These are phyloP conservation scores for Lepilemur septentrionalis DNA, from an alignment of 2,797 vertebrate species.

Conservation along the genomic window DNA sequence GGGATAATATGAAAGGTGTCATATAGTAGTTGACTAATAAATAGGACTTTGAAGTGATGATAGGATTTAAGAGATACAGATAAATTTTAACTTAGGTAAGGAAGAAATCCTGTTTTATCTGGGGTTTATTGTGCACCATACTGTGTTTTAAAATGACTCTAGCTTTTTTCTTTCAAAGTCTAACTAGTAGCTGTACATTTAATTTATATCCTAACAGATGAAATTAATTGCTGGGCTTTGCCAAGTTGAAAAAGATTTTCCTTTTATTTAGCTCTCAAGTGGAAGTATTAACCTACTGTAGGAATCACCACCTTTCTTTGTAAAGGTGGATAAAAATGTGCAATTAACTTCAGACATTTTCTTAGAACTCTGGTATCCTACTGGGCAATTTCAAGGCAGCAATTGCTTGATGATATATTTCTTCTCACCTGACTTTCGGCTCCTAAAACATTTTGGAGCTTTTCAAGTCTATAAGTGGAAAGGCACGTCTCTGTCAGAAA, in stretches of 20 bases:
- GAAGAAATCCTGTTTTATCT: neutral
- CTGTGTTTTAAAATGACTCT: slow-evolving; percentile 12
- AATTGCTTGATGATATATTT: slow-evolving; percentile 74
- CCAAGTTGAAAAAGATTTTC: slow-evolving; percentile 67
- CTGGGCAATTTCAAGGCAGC: slow-evolving; percentile 64
- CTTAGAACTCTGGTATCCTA: slow-evolving; percentile 73
- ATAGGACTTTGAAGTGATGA: neutral
- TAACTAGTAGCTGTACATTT: slow-evolving; percentile 31
- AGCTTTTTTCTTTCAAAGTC: slow-evolving; percentile 56
- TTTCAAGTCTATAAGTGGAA: slow-evolving; percentile 76
- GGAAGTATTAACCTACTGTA: slow-evolving; percentile 62
- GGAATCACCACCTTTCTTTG: slow-evolving; percentile 58
- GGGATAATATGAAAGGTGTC: neutral
- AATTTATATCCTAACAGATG: slow-evolving; percentile 60
- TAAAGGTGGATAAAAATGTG: slow-evolving; percentile 69
- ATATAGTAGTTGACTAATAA: neutral
- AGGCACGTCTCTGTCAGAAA: slow-evolving; percentile 62
- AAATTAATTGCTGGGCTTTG: slow-evolving; percentile 80
- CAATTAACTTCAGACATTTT: slow-evolving; percentile 79
- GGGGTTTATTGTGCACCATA: neutral
- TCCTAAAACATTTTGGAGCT: slow-evolving; percentile 74
- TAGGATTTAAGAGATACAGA: neutral
- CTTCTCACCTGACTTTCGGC: slow-evolving; percentile 53
- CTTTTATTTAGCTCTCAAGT: slow-evolving; percentile 71
- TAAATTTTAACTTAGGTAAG: neutral